These are phyloP conservation scores for Leucania comma DNA, from an alignment of 2,888 invertebrate species.

Conservation along the genomic window DNA sequence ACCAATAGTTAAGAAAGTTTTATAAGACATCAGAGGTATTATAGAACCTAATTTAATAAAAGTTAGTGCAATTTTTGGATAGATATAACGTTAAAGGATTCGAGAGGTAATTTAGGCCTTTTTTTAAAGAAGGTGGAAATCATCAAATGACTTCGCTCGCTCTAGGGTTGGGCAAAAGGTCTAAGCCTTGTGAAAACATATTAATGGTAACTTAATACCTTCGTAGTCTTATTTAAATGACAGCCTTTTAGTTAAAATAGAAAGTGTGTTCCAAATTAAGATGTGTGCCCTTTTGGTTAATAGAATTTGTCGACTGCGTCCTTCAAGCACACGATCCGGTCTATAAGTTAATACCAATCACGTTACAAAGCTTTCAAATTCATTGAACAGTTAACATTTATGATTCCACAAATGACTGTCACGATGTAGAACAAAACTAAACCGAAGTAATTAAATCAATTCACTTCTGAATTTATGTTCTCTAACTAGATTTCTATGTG, in stretches of 20 bases:
- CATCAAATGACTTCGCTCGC: too few species aligned
- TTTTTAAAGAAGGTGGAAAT: too few species aligned
- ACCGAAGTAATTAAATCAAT: slow-evolving; percentile 16
- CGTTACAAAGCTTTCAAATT: neutral
- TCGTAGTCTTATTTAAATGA: neutral
- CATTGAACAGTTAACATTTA: neutral
- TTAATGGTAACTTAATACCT: neutral
- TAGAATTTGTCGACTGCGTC: neutral
- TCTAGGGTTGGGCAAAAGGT: too few species aligned
- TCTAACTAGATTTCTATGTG: slow-evolving; percentile 19
- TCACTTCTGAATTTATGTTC: slow-evolving; percentile 24
- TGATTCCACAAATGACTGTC: neutral
- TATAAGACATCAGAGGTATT: neutral
- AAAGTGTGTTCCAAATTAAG: neutral
- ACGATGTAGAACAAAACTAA: slow-evolving; percentile 1
- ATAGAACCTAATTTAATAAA: neutral
- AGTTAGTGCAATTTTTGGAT: neutral
- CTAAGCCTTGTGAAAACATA: neutral
- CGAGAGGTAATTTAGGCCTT: neutral
- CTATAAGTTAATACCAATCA: neutral
- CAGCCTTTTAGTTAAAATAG: neutral
- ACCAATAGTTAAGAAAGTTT: too few species aligned
- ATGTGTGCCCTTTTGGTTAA: neutral
- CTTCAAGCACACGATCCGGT: neutral
- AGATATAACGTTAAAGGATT: neutral